Percentiles rank a stretch among this genome's conserved stretches.
Conservation (phyloP, 1,140 invertebrate genomes). For the Nylanderia fulva region DNA sequence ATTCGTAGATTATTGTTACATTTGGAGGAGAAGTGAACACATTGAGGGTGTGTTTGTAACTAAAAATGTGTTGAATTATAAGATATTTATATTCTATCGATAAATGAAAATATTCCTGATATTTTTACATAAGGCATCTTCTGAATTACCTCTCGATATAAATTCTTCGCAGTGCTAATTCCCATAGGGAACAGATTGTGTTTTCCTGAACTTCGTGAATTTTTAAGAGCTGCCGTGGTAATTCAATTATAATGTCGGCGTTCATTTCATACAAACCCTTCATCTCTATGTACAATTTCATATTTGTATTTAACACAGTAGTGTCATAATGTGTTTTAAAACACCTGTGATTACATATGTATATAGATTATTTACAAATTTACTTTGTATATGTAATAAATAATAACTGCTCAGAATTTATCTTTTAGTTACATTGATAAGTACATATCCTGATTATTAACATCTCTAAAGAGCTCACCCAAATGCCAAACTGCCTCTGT, state of each 20-base stretch:
- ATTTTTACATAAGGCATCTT: background rate
- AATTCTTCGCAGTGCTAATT: conserved; percentile 79
- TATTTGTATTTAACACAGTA: conserved; percentile 60
- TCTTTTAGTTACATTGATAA: background rate
- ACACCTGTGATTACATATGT: conserved; percentile 70
- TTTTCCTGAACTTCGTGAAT: conserved; percentile 75
- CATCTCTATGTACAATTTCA: conserved; percentile 71
- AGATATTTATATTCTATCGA: conserved; percentile 24
- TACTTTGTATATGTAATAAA: conserved; percentile 48
- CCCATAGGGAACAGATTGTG: conserved; percentile 75
- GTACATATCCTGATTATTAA: conserved; percentile 1
- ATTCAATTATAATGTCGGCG: conserved; percentile 72
- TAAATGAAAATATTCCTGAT: background rate
- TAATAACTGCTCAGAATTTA: conserved; percentile 1
- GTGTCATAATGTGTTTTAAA: conserved; percentile 62
- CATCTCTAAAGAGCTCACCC: conserved; percentile 58
- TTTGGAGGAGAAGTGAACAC: conserved; percentile 64
- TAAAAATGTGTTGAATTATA: conserved; percentile 58
- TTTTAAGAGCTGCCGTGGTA: conserved; percentile 79
- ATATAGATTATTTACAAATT: conserved; percentile 19
- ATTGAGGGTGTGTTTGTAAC: conserved; percentile 74
- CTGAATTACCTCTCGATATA: conserved; percentile 76
- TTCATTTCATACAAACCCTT: conserved; percentile 39
- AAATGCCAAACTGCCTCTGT: conserved; percentile 61
- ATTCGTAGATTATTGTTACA: conserved; percentile 64